Percentiles rank a stretch among this genome's conserved stretches.
These are phyloP conservation scores for Macroteleia sp. DNA, from an alignment of 2,888 invertebrate species.

Conservation along the genomic window DNA sequence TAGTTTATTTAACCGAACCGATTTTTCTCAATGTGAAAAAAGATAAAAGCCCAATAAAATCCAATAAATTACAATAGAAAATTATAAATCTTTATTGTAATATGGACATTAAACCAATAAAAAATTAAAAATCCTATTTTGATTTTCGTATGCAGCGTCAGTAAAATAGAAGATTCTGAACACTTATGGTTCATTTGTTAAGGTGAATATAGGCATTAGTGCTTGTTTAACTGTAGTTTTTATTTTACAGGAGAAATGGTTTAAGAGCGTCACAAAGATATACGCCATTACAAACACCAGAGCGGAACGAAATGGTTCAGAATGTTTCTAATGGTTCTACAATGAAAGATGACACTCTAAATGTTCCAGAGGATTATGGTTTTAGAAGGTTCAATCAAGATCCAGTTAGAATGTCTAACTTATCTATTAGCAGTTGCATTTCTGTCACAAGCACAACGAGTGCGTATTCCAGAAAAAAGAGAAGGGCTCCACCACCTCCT, in stretches of 20 bases:
- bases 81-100: no score
- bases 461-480: constrained; percentile 87
- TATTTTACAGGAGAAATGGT: constrained; percentile 74
- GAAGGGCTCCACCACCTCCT: constrained; percentile 87
- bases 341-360: constrained; percentile 78
- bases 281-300: constrained; percentile 50
- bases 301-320: constrained; percentile 22
- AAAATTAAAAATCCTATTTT: no score
- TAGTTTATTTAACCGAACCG: no score
- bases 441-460: constrained; percentile 84
- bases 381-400: constrained; percentile 78
- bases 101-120: no score
- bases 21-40: no score
- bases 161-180: no score
- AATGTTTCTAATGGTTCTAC: constrained; percentile 48
- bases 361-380: constrained; percentile 75
- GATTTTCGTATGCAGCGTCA: no score
- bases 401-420: constrained; percentile 77
- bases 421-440: constrained; percentile 80
- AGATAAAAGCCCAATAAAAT: no score
- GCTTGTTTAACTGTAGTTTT: no score
- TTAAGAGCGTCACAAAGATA: constrained; percentile 75
- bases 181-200: no score
- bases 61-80: no score
- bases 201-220: no score